phyloP scores from a whole-genome alignment of 2,797 vertebrate genomes.

The Numenius phaeopus region DNA sequence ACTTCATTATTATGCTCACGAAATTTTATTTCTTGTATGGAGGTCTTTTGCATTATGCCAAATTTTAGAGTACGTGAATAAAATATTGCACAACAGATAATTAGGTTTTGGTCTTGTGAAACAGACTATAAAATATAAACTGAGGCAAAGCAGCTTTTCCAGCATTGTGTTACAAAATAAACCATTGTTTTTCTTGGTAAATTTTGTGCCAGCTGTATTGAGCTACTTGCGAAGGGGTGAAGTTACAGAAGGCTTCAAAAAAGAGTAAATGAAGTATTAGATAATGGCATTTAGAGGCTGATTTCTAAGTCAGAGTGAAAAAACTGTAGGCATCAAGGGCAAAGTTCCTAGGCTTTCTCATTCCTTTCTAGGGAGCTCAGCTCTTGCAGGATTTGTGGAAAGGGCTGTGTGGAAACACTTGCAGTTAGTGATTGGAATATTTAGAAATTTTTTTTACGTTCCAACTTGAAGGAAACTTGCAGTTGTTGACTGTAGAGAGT shows the following conservation, averaged over 20 bases:
- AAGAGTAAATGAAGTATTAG: background rate
- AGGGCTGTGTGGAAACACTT: background rate
- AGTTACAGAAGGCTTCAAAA: background rate
- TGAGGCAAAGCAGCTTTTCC: background rate
- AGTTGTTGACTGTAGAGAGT: background rate
- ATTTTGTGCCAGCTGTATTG: background rate
- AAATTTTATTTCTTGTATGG: background rate
- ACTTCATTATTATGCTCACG: background rate
- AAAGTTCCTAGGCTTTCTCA: slow-evolving; percentile 2
- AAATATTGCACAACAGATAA: slow-evolving; percentile 19
- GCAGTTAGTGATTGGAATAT: background rate
- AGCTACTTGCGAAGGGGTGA: background rate
- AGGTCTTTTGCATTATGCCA: background rate
- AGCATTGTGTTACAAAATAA: slow-evolving; percentile 7
- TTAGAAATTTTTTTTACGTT: background rate
- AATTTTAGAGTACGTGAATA: background rate
- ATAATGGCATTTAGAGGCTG: background rate
- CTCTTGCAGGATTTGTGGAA: slow-evolving; percentile 13
- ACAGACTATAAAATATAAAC: slow-evolving; percentile 8
- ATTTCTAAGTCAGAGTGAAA: background rate
- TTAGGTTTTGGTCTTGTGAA: slow-evolving; percentile 1
- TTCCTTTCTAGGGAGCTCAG: background rate
- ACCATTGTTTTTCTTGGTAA: slow-evolving; percentile 14
- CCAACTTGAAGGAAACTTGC: background rate
- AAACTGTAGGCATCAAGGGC: background rate